Conservation (phyloP, 1,140 invertebrate genomes). For the Brachionus rotundiformis region DNA sequence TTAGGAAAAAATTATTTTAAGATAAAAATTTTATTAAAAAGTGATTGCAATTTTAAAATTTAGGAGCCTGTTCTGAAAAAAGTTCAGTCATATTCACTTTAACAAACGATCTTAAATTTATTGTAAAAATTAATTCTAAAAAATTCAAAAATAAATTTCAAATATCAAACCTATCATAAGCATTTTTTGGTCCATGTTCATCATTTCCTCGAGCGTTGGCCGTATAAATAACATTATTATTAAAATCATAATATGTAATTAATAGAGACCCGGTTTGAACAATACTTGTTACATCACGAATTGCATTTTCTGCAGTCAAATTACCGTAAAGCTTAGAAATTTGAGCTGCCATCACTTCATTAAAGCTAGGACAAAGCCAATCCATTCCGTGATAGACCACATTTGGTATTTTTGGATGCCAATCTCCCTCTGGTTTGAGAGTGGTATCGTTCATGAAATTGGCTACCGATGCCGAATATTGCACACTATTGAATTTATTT, state of each 20-base stretch:
- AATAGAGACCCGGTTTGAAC: constrained; percentile 56
- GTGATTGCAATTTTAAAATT: background rate
- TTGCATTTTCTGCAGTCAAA: constrained; percentile 55
- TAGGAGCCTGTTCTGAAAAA: constrained; percentile 53
- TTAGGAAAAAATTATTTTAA: background rate
- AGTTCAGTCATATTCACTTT: constrained; percentile 55
- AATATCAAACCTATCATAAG: constrained; percentile 56
- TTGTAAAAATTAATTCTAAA: constrained; percentile 53
- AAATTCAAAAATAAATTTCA: background rate
- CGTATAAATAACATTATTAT: constrained; percentile 55
- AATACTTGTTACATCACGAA: constrained; percentile 56
- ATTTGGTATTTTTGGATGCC: constrained; percentile 58
- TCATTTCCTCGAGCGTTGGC: constrained; percentile 55
- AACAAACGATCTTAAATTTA: constrained; percentile 56
- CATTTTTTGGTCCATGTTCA: constrained; percentile 55
- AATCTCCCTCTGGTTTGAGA: constrained; percentile 55
- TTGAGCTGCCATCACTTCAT: constrained; percentile 55
- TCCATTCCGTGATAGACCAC: constrained; percentile 56
- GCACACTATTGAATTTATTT: constrained; percentile 54
- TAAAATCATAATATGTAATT: constrained; percentile 57
- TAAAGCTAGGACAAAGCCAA: constrained; percentile 54
- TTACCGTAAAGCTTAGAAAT: constrained; percentile 55
- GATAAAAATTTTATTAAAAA: background rate
- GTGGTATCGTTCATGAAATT: constrained; percentile 57
- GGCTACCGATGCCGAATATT: constrained; percentile 57